Base-by-base conservation (phyloP, 1,140 invertebrate genomes). In the Brachionus calyciflorus region DNA sequence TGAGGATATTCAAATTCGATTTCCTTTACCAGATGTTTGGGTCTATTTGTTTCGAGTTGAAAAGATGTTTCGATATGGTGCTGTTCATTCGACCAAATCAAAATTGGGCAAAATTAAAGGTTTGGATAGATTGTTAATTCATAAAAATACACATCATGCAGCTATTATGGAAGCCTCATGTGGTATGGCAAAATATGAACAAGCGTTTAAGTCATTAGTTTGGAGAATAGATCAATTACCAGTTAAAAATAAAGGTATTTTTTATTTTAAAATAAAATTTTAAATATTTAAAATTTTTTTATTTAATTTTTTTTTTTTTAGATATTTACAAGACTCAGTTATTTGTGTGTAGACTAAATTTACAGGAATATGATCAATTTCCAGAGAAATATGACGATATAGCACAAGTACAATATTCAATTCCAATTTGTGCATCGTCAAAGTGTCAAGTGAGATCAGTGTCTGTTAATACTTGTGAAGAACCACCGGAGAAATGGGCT, bases 21-120 rank as follows among this genome's bases (percentile, higher is more conserved):
- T 99, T 84, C 95, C 96, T 4, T 94, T 99, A 79, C 97, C 97
- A 26, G 96, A 99, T 86, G 93, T 92, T 81, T 99, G 97, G 97
- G 86, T 99, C 80, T 99, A 99, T 85, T 87, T 98, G 80, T 99
- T 99, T 86, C 88, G 97, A 78, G 94, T 97, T 19, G 96, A 99
- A 84, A 96, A 98, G 82, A 92, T 97, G 84, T 98, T 98, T 87
- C 89, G 95, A 81, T 98, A 98, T 84, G 97, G 97, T n/a, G 97
- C 95, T 3, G 92, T 98, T 0, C 98, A 99, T 85, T 95, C 95
- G 0, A 92, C 94, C 19, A 93, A 94, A 80, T 88, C 94, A 84
- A 89, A 90, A 80, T 85, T 88, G 4, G 89, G 88, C 51, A 89
- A 88, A 83, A 88, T 89, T 30, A 89, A 89, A 86, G 93, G 94